phyloP scores from a whole-genome alignment of 1,140 invertebrate species.

The Bathynomus jamesi region DNA sequence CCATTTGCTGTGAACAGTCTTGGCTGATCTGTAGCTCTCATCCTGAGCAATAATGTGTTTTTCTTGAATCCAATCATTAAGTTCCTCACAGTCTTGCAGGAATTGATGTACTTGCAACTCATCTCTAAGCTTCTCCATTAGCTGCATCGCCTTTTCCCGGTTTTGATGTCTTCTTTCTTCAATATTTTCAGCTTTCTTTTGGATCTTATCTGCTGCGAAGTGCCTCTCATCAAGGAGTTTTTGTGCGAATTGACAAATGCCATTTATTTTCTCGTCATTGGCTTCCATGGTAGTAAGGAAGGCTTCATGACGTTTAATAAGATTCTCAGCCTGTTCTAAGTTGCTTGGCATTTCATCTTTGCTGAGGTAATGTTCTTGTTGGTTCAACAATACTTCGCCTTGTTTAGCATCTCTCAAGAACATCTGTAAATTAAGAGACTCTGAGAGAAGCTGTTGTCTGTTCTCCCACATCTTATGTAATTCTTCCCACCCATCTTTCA shows the following conservation, averaged over 20 bases:
- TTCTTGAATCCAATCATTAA: constrained; percentile 92
- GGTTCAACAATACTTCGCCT: constrained; percentile 91
- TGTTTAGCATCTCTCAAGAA: constrained; percentile 94
- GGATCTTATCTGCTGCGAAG: constrained; percentile 81
- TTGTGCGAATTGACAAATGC: constrained; percentile 84
- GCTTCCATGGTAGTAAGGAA: constrained; percentile 99
- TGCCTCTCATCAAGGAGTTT: constrained; percentile 51
- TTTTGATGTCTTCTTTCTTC: constrained; percentile 81
- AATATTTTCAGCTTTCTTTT: constrained; percentile 91
- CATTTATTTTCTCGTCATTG: constrained; percentile 98
- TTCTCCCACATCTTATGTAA: constrained; percentile 99
- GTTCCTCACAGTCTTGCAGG: constrained; percentile 92
- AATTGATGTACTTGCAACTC: constrained; percentile 92
- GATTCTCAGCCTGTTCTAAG: constrained; percentile 93
- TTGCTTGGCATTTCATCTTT: constrained; percentile 92
- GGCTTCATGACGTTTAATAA: constrained; percentile 94
- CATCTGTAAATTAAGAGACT: constrained; percentile 89
- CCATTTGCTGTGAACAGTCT: constrained; percentile 99
- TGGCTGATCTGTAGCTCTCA: constrained; percentile 94
- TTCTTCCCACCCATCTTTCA: constrained; percentile 98
- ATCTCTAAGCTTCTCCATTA: constrained; percentile 89
- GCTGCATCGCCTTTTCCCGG: constrained; percentile 76
- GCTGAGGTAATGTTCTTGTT: constrained; percentile 91
- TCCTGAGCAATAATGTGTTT: constrained; percentile 98
- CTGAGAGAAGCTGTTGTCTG: constrained; percentile 84